Evolutionary conservation across 2,888 invertebrate genomes (phyloP), one percentile per base, ranked within the genome.

Genomic region (Chromoteleia sp.): DNA sequence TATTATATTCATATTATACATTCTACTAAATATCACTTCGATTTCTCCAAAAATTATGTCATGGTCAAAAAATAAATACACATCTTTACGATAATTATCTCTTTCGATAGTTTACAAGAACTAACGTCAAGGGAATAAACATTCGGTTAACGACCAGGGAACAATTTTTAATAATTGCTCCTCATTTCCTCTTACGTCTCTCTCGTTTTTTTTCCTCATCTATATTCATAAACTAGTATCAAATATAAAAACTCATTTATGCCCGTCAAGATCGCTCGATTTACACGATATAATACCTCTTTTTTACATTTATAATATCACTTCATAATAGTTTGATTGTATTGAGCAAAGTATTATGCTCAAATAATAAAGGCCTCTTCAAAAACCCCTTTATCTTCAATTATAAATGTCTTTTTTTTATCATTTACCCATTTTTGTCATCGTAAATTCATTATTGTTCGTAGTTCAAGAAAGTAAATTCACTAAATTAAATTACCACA

Each of bases 211-310:
- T 82, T 59, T 84, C 68, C 84, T 84, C 75, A 79, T 77, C 75
- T 84, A 81, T 84, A 82, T 84, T 88, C 86, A 85, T 87, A 88
- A 89, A 89, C 87, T 89, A 89, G 89, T 89, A 90, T 90, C 89
- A 89, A 89, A 89, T 90, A 90, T 89, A 90, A 88, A 89, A 90
- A 90, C 89, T 88, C 88, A 89, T 88, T 87, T 88, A 87, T 87
- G 89, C 88, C 88, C 86, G 87, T 88, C 87, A 88, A 89, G 85
- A 88, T 87, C 86, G 88, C 88, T 88, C 87, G 85, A 87, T 88
- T 86, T 85, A 87, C 86, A 87, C 87, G 85, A 88, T 88, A 88
- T 87, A 87, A 87, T 88, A 87, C 85, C 87, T 87, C 84, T 85
- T 86, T 70, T 84, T 85, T 87, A 86, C 86, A 87, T 85, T 87